A percentile compares a stretch with the other conserved stretches of the same genome.
Evolutionary conservation across 2,888 invertebrate genomes (phyloP).

Genomic region (Chrysotoxum bicinctum): DNA sequence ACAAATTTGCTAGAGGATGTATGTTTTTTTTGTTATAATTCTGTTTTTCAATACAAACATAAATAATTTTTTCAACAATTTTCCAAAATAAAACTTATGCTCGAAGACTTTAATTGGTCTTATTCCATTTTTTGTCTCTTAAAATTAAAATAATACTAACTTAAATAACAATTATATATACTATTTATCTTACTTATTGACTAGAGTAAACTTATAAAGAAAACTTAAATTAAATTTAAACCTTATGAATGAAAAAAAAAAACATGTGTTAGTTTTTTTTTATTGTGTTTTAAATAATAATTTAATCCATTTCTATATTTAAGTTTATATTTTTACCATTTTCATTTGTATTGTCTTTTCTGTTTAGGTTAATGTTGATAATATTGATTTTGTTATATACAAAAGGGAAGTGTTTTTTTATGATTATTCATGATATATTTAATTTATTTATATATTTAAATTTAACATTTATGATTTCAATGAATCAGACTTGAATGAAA

Average conservation of each 20-base stretch:
- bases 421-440: constrained; percentile 15
- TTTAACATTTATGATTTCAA: constrained; percentile 34
- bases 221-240: constrained; percentile 34
- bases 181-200: constrained; percentile 52
- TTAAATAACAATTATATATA: constrained; percentile 35
- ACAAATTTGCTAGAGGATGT: constrained; percentile 22
- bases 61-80: constrained; percentile 21
- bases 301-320: neutral
- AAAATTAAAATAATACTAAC: constrained; percentile 43
- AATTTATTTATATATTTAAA: constrained; percentile 25
- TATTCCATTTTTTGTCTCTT: neutral
- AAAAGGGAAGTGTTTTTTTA: constrained; percentile 33
- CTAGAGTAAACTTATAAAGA: constrained; percentile 62
- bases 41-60: neutral
- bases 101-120: constrained; percentile 59
- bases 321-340: constrained; percentile 19
- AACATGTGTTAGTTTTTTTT: neutral
- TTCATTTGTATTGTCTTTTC: constrained; percentile 71
- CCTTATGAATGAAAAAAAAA: constrained; percentile 25
- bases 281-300: constrained; percentile 14
- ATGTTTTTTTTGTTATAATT: constrained; percentile 22
- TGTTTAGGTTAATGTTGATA: constrained; percentile 40
- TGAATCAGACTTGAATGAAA: constrained; percentile 68
- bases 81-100: constrained; percentile 53
- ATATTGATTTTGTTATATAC: constrained; percentile 47